Conservation (phyloP, 2,888 invertebrate genomes). For the Peribatodes rhomboidaria region DNA sequence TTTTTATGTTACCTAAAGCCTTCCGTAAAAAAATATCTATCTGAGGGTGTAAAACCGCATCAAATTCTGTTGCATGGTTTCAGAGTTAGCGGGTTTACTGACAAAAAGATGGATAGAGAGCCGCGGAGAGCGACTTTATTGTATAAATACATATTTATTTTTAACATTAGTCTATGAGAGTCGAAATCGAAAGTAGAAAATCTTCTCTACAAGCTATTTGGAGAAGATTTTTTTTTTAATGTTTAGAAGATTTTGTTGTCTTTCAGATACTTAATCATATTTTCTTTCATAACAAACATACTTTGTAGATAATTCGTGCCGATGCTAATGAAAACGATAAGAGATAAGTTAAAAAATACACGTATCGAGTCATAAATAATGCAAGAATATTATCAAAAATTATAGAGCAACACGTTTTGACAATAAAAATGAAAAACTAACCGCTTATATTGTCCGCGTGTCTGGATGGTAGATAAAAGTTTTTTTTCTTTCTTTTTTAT, state of each 20-base stretch:
- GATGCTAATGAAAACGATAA: constrained; percentile 1
- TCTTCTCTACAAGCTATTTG: too few relatives aligned
- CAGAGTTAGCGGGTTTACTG: too few relatives aligned
- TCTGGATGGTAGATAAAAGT: background rate
- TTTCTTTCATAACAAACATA: background rate
- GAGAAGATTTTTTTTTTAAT: too few relatives aligned
- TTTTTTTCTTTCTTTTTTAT: background rate
- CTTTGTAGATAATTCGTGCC: constrained; percentile 5
- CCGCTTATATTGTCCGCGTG: background rate
- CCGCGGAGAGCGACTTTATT: too few relatives aligned
- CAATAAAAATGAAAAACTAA: constrained; percentile 4
- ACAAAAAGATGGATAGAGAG: too few relatives aligned
- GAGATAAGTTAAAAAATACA: constrained; percentile 4
- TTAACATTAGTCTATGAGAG: too few relatives aligned
- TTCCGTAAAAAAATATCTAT: too few relatives aligned
- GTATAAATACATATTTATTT: too few relatives aligned
- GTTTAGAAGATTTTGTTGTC: background rate
- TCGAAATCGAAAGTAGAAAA: too few relatives aligned
- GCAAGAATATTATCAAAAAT: constrained; percentile 8
- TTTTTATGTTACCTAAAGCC: too few relatives aligned
- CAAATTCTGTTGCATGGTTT: too few relatives aligned
- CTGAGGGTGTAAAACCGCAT: too few relatives aligned
- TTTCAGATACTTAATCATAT: background rate
- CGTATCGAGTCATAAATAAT: constrained; percentile 14
- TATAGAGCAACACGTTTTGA: constrained; percentile 13